Percentiles rank a stretch among this genome's conserved stretches.
phyloP scores from a whole-genome alignment of 2,888 invertebrate genomes.

The Taenaris catops region DNA sequence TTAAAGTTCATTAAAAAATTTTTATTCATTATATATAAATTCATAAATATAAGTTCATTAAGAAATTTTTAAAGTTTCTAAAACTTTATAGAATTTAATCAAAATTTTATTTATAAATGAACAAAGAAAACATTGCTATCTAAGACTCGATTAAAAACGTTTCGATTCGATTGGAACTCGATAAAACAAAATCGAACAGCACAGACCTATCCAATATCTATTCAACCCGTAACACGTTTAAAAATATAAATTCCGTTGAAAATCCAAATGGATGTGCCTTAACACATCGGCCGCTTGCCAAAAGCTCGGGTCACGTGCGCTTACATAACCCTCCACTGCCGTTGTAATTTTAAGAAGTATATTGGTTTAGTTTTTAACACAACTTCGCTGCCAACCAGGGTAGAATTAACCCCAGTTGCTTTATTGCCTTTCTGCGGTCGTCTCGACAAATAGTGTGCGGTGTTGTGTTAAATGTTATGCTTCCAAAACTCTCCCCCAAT shows the following conservation, averaged over 20 bases:
- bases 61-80: no score
- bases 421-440: conserved; percentile 36
- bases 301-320: conserved; percentile 51
- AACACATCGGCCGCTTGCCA: conserved; percentile 42
- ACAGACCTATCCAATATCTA: conserved; percentile 8
- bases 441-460: conserved; percentile 28
- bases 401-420: conserved; percentile 50
- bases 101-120: no score
- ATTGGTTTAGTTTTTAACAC: conserved; percentile 70
- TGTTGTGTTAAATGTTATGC: conserved; percentile 24
- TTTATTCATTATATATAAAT: no score
- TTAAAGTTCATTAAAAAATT: no score
- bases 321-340: conserved; percentile 47
- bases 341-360: conserved; percentile 61
- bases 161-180: conserved; percentile 4
- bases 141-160: no score
- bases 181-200: not conserved
- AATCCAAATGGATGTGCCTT: conserved; percentile 21
- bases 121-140: no score
- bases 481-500: conserved; percentile 18
- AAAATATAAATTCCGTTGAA: conserved; percentile 23
- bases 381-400: conserved; percentile 44
- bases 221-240: conserved; percentile 20
- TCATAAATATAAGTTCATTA: no score
- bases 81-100: no score